Percentiles rank a stretch among this genome's conserved stretches.
phyloP scores from a whole-genome alignment of 1,140 invertebrate species.

The Pissodes strobi region DNA sequence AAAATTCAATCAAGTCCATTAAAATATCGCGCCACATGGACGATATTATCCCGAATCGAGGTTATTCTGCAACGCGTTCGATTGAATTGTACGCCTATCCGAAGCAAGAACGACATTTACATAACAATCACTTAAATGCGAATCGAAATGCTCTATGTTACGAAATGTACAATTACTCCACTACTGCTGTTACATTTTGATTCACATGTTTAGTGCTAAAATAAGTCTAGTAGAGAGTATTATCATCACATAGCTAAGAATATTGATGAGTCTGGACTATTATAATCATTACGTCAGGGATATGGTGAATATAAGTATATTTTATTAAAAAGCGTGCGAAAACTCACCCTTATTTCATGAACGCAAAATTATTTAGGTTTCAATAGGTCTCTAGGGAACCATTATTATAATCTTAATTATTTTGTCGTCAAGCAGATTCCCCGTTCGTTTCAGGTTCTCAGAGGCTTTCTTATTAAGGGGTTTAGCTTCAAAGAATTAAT shows the following conservation, averaged over 20 bases:
- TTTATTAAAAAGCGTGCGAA: too few relatives aligned
- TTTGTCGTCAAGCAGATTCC: slow-evolving; percentile 11
- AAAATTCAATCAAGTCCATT: slow-evolving; percentile 8
- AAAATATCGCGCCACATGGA: slow-evolving; percentile 3
- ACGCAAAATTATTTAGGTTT: slow-evolving; percentile 10
- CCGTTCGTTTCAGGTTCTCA: slow-evolving; percentile 7
- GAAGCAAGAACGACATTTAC: slow-evolving; percentile 20
- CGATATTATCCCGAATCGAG: slow-evolving; percentile 7
- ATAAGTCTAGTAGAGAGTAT: too few relatives aligned
- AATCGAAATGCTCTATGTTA: background rate
- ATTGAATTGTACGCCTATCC: slow-evolving; percentile 10
- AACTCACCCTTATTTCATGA: slow-evolving; percentile 4
- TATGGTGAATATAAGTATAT: too few relatives aligned
- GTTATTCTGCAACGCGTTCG: slow-evolving; percentile 1
- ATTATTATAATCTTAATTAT: slow-evolving; percentile 26
- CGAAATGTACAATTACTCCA: too few relatives aligned
- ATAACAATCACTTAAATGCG: slow-evolving; percentile 25
- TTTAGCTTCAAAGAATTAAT: slow-evolving; percentile 20
- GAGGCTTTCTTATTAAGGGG: slow-evolving; percentile 5
- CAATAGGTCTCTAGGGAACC: slow-evolving; percentile 4
- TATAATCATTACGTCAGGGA: too few relatives aligned
- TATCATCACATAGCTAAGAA: too few relatives aligned
- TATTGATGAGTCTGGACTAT: too few relatives aligned
- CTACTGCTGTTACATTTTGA: too few relatives aligned
- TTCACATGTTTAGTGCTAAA: too few relatives aligned